Conservation (phyloP, 2,113 vertebrate genomes). For the Micromys minutus region DNA sequence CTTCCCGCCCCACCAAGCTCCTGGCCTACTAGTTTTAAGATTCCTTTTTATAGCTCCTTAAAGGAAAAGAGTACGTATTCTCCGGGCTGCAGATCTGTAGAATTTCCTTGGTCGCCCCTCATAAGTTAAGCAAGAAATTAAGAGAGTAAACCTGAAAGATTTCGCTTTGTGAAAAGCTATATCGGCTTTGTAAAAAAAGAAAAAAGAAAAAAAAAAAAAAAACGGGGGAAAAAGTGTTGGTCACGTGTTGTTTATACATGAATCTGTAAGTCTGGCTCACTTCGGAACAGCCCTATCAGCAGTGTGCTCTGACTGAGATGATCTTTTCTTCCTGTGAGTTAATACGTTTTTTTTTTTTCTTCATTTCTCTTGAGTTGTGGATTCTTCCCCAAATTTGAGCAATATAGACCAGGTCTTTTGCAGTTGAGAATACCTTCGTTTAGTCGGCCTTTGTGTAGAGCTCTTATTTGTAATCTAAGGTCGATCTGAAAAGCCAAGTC, state of each 20-base stretch:
- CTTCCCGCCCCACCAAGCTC: background rate
- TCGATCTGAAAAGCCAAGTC: background rate
- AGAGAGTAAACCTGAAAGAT: background rate
- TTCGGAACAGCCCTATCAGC: background rate
- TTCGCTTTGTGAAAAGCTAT: background rate
- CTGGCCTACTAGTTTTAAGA: background rate
- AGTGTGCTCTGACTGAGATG: background rate
- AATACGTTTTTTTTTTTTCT: too few species aligned
- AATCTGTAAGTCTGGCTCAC: conserved; percentile 28
- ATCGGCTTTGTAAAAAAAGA: background rate
- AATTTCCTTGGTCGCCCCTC: background rate
- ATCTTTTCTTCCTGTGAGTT: background rate
- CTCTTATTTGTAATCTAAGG: background rate
- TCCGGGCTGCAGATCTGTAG: background rate
- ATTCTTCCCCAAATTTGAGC: conserved; percentile 1
- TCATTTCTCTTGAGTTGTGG: background rate
- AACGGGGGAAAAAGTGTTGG: background rate
- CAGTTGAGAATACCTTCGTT: background rate
- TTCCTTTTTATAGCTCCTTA: background rate
- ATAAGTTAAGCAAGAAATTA: background rate
- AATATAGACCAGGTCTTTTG: background rate
- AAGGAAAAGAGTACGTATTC: background rate
- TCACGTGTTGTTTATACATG: conserved; percentile 67
- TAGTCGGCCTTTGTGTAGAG: background rate
- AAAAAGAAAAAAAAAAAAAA: too few species aligned